phyloP scores from a whole-genome alignment of 2,888 invertebrate species.

The Oasisia sp. region DNA sequence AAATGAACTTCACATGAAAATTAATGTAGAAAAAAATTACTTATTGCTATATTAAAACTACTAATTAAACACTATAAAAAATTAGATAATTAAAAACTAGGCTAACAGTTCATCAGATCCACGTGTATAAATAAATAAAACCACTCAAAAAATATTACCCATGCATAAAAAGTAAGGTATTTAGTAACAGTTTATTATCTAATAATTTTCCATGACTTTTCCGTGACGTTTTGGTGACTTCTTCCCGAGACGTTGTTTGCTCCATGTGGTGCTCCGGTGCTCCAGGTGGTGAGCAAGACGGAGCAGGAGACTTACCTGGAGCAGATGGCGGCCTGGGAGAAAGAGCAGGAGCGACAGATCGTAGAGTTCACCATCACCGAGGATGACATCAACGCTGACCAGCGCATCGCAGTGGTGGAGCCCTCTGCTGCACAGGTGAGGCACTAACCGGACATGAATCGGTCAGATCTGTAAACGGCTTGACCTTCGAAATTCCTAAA shows the following conservation, averaged over 20 bases:
- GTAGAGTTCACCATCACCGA: slow-evolving; percentile 65
- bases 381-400: slow-evolving; percentile 57
- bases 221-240: not conserved
- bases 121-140: too few relatives aligned
- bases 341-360: slow-evolving; percentile 56
- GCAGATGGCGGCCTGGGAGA: slow-evolving; percentile 56
- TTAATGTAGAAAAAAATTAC: too few relatives aligned
- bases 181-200: too few relatives aligned
- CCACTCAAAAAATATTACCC: too few relatives aligned
- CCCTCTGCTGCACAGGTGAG: not conserved
- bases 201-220: too few relatives aligned
- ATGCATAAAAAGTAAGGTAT: too few relatives aligned
- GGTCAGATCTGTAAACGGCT: not conserved
- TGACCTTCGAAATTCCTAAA: not conserved
- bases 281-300: slow-evolving; percentile 56
- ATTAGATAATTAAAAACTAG: too few relatives aligned
- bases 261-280: not conserved
- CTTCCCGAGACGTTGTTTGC: not conserved
- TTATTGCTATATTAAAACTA: too few relatives aligned
- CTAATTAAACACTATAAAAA: too few relatives aligned
- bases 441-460: not conserved
- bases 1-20: too few relatives aligned
- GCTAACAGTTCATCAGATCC: too few relatives aligned
- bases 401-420: not conserved
- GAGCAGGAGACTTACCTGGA: slow-evolving; percentile 52